Percentiles rank a stretch among this genome's conserved stretches.
These are phyloP conservation scores for Noctilio leporinus DNA, from an alignment of 2,113 vertebrate species.

Conservation along the genomic window DNA sequence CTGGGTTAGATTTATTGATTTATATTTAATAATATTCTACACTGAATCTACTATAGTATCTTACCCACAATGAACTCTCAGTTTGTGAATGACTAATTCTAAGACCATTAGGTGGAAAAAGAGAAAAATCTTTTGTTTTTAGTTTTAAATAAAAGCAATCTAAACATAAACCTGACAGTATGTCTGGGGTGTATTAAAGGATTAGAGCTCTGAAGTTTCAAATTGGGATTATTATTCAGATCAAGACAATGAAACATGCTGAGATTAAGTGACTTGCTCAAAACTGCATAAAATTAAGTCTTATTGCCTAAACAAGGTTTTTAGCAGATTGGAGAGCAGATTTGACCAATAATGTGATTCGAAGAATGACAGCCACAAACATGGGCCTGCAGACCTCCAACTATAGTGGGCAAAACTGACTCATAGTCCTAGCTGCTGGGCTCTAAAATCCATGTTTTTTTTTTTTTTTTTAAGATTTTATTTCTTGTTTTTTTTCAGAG, in stretches of 20 bases:
- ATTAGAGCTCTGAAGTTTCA: background rate
- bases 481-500: too few species aligned
- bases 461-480: too few species aligned
- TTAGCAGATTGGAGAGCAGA: background rate
- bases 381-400: background rate
- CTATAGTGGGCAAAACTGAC: background rate
- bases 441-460: background rate
- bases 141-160: background rate
- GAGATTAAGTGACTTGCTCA: background rate
- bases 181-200: background rate
- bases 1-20: background rate
- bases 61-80: background rate
- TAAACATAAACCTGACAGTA: background rate
- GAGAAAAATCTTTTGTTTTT: background rate
- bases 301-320: background rate
- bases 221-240: background rate
- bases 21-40: background rate
- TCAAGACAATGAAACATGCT: background rate
- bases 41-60: background rate
- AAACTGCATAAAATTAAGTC: background rate
- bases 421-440: background rate
- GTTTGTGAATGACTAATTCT: background rate
- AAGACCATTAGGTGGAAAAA: background rate
- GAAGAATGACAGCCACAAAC: background rate
- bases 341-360: background rate